phyloP scores from a whole-genome alignment of 2,888 invertebrate genomes.

The Nebria salina region DNA sequence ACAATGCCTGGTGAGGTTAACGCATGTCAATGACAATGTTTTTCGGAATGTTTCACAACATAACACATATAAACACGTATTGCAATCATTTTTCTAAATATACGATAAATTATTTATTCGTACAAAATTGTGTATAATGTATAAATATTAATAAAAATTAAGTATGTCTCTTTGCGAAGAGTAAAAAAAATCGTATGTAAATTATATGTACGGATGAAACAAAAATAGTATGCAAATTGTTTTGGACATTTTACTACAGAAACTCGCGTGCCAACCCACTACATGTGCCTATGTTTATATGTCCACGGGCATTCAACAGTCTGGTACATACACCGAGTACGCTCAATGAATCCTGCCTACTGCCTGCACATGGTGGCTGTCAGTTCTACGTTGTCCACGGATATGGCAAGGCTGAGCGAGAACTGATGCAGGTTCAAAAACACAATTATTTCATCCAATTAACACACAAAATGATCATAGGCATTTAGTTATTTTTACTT shows the following conservation, averaged over 20 bases:
- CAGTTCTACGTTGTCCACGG: slow-evolving; percentile 15
- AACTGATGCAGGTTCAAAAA: neutral
- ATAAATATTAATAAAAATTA: too few species aligned
- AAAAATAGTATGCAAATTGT: neutral
- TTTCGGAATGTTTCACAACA: slow-evolving; percentile 22
- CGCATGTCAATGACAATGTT: slow-evolving; percentile 38
- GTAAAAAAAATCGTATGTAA: neutral
- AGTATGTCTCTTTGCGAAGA: too few species aligned
- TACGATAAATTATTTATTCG: too few species aligned
- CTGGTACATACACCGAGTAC: slow-evolving; percentile 4
- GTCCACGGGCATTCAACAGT: slow-evolving; percentile 1
- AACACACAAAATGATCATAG: neutral
- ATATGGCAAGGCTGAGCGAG: neutral
- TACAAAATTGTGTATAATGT: too few species aligned
- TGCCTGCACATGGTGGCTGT: slow-evolving; percentile 13
- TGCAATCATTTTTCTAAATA: neutral
- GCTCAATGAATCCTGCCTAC: slow-evolving; percentile 11
- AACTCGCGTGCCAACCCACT: slow-evolving; percentile 21
- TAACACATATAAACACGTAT: slow-evolving; percentile 14
- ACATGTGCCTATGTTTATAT: neutral
- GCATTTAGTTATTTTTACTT: neutral
- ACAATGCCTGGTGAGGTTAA: slow-evolving; percentile 28
- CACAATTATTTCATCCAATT: neutral
- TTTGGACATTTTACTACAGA: neutral
- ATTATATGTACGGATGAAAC: neutral